Evolutionary conservation across 1,140 invertebrate species (phyloP).

Genomic region (Anastrepha ludens): DNA sequence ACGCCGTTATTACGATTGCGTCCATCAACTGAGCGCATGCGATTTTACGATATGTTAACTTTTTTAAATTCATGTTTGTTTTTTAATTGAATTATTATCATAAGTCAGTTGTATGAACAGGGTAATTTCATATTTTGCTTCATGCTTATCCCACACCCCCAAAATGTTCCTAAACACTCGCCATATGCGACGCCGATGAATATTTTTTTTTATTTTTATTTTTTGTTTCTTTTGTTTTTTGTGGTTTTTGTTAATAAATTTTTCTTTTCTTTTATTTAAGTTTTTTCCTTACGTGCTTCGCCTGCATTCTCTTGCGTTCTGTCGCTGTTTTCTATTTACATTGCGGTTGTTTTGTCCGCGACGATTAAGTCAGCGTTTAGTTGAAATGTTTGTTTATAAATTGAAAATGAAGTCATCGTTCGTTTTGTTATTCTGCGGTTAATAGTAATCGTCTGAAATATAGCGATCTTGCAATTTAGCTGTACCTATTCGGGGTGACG

Average conservation of each 20-base stretch:
- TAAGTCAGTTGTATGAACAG: not conserved
- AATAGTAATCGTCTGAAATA: not conserved
- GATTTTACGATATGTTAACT: constrained; percentile 23
- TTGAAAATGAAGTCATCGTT: constrained; percentile 51
- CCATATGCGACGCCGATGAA: not conserved
- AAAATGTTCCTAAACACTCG: not conserved
- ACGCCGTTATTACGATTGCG: not conserved
- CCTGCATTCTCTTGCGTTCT: not conserved
- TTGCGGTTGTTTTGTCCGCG: constrained; percentile 5
- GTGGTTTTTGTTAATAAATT: no score
- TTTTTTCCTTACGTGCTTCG: constrained; percentile 34
- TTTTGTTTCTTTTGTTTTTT: not conserved
- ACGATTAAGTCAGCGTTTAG: constrained; percentile 37
- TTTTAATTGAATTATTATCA: constrained; percentile 19
- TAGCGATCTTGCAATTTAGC: no score
- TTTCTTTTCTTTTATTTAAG: constrained; percentile 24
- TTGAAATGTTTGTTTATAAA: constrained; percentile 47
- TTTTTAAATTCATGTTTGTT: constrained; percentile 15
- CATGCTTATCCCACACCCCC: not conserved
- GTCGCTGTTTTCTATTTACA: constrained; percentile 24
- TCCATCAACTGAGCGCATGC: not conserved
- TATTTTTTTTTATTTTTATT: not conserved
- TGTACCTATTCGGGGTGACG: no score
- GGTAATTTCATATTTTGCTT: not conserved
- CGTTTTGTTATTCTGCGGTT: not conserved